Evolutionary conservation across 2,797 vertebrate genomes (phyloP).

Genomic region (Etheostoma nigrum): DNA sequence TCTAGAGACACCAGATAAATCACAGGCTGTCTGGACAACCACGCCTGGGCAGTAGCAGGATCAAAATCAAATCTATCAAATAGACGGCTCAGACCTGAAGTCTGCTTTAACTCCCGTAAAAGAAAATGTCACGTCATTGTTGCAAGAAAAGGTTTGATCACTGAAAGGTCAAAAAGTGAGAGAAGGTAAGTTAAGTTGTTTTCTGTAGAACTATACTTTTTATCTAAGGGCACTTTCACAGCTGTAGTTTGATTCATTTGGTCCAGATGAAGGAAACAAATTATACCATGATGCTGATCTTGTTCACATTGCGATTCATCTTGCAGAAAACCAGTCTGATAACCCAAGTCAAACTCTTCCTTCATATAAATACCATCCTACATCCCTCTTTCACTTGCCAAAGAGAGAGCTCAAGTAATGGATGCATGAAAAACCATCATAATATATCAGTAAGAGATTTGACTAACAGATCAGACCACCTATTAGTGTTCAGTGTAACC

Average conservation of each 20-base stretch:
- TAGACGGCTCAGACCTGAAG: constrained; percentile 27
- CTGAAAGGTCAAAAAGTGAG: not conserved
- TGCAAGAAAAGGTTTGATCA: constrained; percentile 6
- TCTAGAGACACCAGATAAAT: constrained; percentile 73
- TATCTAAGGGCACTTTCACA: not conserved
- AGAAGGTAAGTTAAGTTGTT: not conserved
- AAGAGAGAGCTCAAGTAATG: constrained; percentile 29
- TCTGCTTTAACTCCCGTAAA: constrained; percentile 18
- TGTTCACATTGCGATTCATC: constrained; percentile 3
- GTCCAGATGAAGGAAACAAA: not conserved
- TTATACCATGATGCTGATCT: not conserved
- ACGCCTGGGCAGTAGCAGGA: constrained; percentile 56
- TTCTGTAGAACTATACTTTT: not conserved
- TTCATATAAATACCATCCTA: constrained; percentile 33
- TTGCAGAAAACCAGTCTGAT: not conserved
- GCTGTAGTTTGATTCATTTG: not conserved
- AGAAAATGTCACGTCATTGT: constrained; percentile 15
- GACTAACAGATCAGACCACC: constrained; percentile 58
- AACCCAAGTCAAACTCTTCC: not conserved
- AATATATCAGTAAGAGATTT: constrained; percentile 45
- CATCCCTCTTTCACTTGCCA: constrained; percentile 58
- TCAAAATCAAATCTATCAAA: constrained; percentile 66
- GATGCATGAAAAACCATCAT: constrained; percentile 41
- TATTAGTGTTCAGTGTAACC: constrained; percentile 33
- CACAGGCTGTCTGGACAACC: constrained; percentile 58